Percentiles rank a stretch among this genome's conserved stretches.
phyloP scores from a whole-genome alignment of 1,140 invertebrate species.

The Hesperophylax magnus region DNA sequence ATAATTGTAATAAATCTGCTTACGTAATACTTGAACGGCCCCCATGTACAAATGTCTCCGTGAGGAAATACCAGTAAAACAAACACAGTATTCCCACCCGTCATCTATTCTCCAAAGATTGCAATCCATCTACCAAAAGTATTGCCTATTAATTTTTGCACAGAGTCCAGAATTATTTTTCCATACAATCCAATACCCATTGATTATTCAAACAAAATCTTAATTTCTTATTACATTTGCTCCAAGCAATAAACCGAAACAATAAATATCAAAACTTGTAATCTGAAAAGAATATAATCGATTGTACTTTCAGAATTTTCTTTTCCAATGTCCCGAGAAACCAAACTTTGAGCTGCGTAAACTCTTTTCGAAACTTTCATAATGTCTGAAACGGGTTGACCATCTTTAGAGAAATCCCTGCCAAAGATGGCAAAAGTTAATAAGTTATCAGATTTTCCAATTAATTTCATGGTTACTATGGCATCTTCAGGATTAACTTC shows the following conservation, averaged over 20 bases:
- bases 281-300: constrained; percentile 64
- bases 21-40: no score
- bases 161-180: no score
- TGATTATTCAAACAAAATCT: no score
- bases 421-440: constrained; percentile 62
- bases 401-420: constrained; percentile 61
- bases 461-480: constrained; percentile 54
- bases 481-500: constrained; percentile 48
- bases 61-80: no score
- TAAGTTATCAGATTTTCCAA: constrained; percentile 58
- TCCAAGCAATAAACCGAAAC: constrained; percentile 67
- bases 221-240: constrained; percentile 59
- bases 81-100: no score
- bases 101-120: no score
- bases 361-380: constrained; percentile 15
- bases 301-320: constrained; percentile 60
- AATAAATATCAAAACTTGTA: constrained; percentile 64
- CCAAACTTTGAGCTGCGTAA: background rate
- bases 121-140: no score
- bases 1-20: no score
- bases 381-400: constrained; percentile 33
- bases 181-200: no score
- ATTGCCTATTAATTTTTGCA: no score
- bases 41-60: no score
- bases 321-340: background rate